Evolutionary conservation across 2,797 vertebrate species (phyloP).

Genomic region (Squalus acanthias): DNA sequence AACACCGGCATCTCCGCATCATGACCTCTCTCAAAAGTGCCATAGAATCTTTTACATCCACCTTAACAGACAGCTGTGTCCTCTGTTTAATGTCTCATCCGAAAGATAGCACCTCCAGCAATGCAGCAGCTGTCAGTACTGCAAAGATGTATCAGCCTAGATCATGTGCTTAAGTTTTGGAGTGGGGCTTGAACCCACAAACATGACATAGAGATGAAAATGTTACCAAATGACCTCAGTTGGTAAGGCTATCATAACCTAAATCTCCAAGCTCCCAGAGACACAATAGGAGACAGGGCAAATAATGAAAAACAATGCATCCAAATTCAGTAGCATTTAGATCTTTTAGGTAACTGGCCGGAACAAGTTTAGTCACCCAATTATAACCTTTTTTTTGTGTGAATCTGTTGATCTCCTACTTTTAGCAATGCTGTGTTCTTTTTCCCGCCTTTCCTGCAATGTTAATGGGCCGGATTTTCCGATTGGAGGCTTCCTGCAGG

Average conservation of each 20-base stretch:
- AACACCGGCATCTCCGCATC: too few relatives aligned
- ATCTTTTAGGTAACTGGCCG: too few relatives aligned
- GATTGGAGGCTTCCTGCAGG: too few relatives aligned
- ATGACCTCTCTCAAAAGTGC: too few relatives aligned
- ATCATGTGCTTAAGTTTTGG: not conserved
- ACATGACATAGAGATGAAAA: not conserved
- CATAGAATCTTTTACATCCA: not conserved
- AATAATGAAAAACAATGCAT: not conserved
- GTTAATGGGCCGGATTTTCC: too few relatives aligned
- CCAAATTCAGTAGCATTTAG: not conserved
- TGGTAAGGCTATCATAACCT: not conserved
- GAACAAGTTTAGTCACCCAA: too few relatives aligned
- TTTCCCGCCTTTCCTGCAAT: too few relatives aligned
- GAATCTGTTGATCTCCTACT: too few relatives aligned
- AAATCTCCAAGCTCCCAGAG: not conserved
- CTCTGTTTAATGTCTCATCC: not conserved
- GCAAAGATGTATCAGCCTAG: not conserved
- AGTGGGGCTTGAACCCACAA: not conserved
- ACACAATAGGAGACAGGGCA: not conserved
- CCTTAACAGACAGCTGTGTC: not conserved
- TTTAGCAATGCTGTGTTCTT: too few relatives aligned
- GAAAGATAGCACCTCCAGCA: not conserved
- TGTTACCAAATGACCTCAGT: not conserved
- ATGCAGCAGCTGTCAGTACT: not conserved
- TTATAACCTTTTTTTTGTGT: too few relatives aligned